These are phyloP conservation scores for Phataginus tricuspis DNA, from an alignment of 2,797 vertebrate species.

Conservation along the genomic window DNA sequence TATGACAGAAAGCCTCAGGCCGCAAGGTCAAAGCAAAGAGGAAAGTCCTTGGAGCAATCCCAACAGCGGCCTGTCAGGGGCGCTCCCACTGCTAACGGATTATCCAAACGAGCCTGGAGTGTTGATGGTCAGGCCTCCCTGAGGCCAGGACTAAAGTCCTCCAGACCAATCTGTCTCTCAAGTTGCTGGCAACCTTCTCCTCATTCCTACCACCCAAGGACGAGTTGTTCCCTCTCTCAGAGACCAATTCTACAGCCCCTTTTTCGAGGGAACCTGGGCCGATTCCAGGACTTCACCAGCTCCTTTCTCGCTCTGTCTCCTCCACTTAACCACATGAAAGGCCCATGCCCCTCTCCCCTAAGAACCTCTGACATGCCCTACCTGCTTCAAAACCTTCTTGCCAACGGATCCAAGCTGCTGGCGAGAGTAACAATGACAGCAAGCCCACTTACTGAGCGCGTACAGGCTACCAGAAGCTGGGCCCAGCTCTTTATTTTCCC, in stretches of 20 bases:
- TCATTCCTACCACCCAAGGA: not conserved
- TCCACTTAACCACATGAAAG: not conserved
- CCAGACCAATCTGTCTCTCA: not conserved
- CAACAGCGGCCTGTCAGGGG: not conserved
- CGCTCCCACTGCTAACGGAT: accelerated
- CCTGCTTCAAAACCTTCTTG: not conserved
- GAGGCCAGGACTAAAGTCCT: not conserved
- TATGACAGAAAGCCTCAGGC: not conserved
- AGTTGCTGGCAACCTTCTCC: not conserved
- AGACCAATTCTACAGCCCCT: not conserved
- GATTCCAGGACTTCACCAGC: not conserved
- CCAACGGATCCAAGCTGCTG: not conserved
- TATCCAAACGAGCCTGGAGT: not conserved
- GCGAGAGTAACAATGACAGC: not conserved
- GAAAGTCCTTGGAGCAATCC: not conserved
- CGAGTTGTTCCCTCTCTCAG: not conserved
- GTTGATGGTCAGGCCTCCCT: not conserved
- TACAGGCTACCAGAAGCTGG: not conserved
- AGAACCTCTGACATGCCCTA: not conserved
- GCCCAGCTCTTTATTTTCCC: not conserved
- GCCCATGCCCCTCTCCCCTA: not conserved
- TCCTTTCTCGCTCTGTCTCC: not conserved
- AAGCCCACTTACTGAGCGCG: not conserved
- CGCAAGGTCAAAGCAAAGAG: not conserved
- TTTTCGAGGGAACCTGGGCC: not conserved